These are phyloP conservation scores for Ophioninae sp. DNA, from an alignment of 2,888 invertebrate genomes.

Conservation along the genomic window DNA sequence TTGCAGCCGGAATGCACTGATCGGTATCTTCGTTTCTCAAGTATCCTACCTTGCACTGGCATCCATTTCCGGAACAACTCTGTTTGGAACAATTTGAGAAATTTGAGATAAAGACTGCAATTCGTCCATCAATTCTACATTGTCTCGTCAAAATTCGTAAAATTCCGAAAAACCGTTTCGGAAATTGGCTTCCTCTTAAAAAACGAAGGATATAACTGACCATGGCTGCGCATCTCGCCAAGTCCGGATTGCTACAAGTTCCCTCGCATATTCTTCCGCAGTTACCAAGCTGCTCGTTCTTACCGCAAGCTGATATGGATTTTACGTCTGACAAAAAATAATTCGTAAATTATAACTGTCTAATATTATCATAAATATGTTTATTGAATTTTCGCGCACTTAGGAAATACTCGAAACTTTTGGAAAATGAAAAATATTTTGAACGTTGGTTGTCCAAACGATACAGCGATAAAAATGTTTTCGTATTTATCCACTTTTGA, in stretches of 20 bases:
- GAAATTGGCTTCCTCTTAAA: background rate
- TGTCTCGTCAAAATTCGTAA: background rate
- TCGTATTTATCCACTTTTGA: too few species aligned
- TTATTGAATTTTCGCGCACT: background rate
- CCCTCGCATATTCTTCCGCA: conserved; percentile 52
- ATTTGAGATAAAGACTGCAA: too few species aligned
- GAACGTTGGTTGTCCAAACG: too few species aligned
- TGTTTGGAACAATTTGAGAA: background rate
- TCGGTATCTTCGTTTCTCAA: conserved; percentile 38
- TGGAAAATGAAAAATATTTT: too few species aligned
- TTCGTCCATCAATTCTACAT: background rate
- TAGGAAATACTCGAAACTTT: background rate
- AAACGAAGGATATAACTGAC: conserved; percentile 17
- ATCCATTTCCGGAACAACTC: conserved; percentile 22
- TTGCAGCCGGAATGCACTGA: conserved; percentile 16
- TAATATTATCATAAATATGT: background rate
- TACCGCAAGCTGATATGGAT: conserved; percentile 8
- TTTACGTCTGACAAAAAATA: conserved; percentile 11
- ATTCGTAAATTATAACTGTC: background rate
- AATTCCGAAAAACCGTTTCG: too few species aligned
- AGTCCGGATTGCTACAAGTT: conserved; percentile 34
- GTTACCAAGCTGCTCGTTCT: conserved; percentile 34
- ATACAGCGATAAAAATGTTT: too few species aligned
- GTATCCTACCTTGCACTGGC: conserved; percentile 48
- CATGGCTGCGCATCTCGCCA: conserved; percentile 18